phyloP scores from a whole-genome alignment of 1,140 invertebrate species.

The Procambarus virginalis region DNA sequence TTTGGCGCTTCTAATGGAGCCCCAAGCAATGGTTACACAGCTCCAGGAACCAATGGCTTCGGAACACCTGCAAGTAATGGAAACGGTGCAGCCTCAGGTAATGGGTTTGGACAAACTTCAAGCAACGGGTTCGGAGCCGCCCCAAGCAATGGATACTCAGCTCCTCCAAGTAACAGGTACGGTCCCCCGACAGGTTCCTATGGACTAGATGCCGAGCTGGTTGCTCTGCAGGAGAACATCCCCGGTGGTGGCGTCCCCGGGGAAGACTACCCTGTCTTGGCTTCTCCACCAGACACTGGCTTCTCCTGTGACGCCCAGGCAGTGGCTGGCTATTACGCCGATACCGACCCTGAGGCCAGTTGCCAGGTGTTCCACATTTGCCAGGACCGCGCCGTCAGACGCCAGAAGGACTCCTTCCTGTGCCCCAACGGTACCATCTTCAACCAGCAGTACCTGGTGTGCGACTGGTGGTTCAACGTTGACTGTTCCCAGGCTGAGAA shows the following conservation, averaged over 20 bases:
- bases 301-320: conserved; percentile 74
- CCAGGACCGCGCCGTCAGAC: conserved; percentile 74
- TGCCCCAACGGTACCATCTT: conserved; percentile 79
- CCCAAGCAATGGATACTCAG: not conserved
- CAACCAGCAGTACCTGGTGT: conserved; percentile 78
- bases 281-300: conserved; percentile 73
- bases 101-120: not conserved
- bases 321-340: conserved; percentile 69
- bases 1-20: not conserved
- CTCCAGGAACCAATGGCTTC: not conserved
- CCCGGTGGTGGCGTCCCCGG: conserved; percentile 67
- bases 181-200: not conserved
- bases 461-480: conserved; percentile 79
- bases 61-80: too few relatives aligned
- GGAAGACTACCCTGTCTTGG: conserved; percentile 71
- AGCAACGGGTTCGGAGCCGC: not conserved
- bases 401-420: conserved; percentile 74
- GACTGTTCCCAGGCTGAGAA: conserved; percentile 74
- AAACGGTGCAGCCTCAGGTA: not conserved
- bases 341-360: conserved; percentile 72
- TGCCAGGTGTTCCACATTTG: conserved; percentile 78
- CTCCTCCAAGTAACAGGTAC: conserved; percentile 60
- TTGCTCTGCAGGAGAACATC: conserved; percentile 20
- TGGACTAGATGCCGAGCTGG: not conserved
- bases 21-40: not conserved